Percentiles rank a stretch among this genome's conserved stretches.
Evolutionary conservation across 2,797 vertebrate species (phyloP).

Genomic region (Oreonectes daqikongensis): DNA sequence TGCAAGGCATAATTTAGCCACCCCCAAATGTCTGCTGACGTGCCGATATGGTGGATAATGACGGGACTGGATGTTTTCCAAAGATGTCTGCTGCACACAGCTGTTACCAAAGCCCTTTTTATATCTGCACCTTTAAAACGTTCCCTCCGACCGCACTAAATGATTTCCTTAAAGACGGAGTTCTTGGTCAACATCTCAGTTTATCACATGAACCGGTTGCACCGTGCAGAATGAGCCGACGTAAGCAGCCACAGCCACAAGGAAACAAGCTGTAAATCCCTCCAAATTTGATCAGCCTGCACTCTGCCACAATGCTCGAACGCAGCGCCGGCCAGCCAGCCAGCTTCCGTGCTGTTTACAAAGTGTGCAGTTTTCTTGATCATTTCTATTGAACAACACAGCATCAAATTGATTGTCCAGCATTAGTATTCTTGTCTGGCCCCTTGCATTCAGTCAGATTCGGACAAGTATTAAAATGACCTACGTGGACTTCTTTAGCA

Average conservation of each 20-base stretch:
- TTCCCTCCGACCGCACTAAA: conserved; percentile 61
- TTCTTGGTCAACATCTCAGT: conserved; percentile 70
- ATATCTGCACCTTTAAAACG: conserved; percentile 59
- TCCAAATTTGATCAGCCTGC: conserved; percentile 74
- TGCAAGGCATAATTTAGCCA: conserved; percentile 46
- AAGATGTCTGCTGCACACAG: conserved; percentile 52
- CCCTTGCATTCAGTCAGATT: conserved; percentile 58
- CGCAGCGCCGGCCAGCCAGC: conserved; percentile 63
- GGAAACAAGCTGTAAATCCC: conserved; percentile 74
- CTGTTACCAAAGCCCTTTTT: neutral
- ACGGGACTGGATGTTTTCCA: conserved; percentile 40
- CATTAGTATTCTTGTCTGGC: conserved; percentile 71
- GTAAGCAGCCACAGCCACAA: conserved; percentile 62
- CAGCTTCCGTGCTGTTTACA: conserved; percentile 68
- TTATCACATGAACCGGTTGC: conserved; percentile 64
- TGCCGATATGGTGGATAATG: conserved; percentile 42
- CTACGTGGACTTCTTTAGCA: conserved; percentile 57
- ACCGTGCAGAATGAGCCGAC: conserved; percentile 57
- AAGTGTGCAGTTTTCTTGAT: conserved; percentile 77
- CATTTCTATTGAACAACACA: conserved; percentile 77
- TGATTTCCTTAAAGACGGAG: conserved; percentile 64
- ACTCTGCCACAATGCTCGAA: conserved; percentile 75
- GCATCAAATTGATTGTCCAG: conserved; percentile 71
- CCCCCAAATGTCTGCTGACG: conserved; percentile 51
- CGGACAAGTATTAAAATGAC: conserved; percentile 69